phyloP scores from a whole-genome alignment of 2,888 invertebrate species.

The Exephanes ischioxanthus region DNA sequence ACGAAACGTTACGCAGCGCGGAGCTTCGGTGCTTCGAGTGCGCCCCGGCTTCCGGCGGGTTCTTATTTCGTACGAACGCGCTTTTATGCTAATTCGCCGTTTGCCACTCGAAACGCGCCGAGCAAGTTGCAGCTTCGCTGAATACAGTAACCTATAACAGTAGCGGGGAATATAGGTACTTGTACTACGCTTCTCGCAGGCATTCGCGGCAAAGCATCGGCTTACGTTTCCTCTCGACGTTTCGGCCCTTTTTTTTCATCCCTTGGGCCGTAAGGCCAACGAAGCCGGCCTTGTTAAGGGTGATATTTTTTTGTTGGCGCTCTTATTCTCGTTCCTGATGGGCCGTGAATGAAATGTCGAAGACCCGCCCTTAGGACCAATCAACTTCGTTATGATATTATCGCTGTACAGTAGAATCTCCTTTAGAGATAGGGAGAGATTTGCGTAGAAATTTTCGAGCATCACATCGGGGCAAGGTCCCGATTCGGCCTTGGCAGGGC shows the following conservation, averaged over 20 bases:
- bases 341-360: constrained; percentile 43
- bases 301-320: constrained; percentile 20
- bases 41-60: constrained; percentile 33
- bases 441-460: too few relatives aligned
- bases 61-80: constrained; percentile 67
- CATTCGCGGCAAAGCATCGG: constrained; percentile 19
- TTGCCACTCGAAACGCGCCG: constrained; percentile 46
- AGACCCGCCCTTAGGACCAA: constrained; percentile 33
- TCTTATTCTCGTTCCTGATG: constrained; percentile 55
- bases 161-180: not conserved
- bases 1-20: constrained; percentile 38
- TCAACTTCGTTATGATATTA: constrained; percentile 18
- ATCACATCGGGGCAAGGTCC: too few relatives aligned
- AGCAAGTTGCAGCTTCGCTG: constrained; percentile 27
- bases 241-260: not conserved
- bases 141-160: constrained; percentile 14
- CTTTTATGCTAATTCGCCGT: constrained; percentile 74
- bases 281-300: constrained; percentile 58
- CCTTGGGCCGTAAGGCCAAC: not conserved
- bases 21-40: constrained; percentile 18
- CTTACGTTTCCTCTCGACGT: constrained; percentile 12
- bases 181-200: constrained; percentile 2
- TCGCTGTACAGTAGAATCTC: not conserved
- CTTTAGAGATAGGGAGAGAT: not conserved
- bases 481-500: too few relatives aligned